Conservation (phyloP, 2,888 invertebrate species). For the Urechis unicinctus region DNA sequence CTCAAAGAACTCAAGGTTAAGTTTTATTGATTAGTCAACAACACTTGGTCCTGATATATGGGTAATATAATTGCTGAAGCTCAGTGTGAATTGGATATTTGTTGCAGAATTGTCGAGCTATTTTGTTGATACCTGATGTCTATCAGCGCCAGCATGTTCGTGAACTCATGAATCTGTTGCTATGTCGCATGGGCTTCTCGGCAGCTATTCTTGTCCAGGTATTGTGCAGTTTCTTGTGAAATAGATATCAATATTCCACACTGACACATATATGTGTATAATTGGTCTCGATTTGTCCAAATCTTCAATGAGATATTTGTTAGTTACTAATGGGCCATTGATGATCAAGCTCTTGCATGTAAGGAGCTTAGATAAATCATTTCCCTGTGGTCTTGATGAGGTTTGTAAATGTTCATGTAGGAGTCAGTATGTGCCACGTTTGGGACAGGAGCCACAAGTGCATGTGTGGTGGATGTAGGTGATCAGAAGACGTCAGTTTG, state of each 20-base stretch:
- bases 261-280: not conserved
- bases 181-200: slow-evolving; percentile 77
- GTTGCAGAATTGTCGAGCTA: slow-evolving; percentile 75
- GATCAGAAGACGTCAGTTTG: slow-evolving; percentile 93
- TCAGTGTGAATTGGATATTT: no score
- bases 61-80: not conserved
- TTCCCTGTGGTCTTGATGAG: no score
- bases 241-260: not conserved
- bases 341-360: not conserved
- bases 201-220: slow-evolving; percentile 79
- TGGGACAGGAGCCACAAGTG: slow-evolving; percentile 75
- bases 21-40: no score
- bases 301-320: not conserved
- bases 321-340: not conserved
- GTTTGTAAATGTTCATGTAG: slow-evolving; percentile 45
- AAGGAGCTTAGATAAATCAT: no score
- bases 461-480: slow-evolving; percentile 91
- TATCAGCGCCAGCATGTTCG: slow-evolving; percentile 79
- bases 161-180: slow-evolving; percentile 72
- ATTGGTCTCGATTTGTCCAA: not conserved
- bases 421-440: slow-evolving; percentile 82
- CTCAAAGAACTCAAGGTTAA: slow-evolving; percentile 55
- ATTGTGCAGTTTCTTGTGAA: slow-evolving; percentile 12
- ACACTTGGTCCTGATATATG: not conserved
- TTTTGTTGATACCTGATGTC: slow-evolving; percentile 82